Evolutionary conservation across 2,797 vertebrate genomes (phyloP).

Genomic region (Enteromius trimaculatus): DNA sequence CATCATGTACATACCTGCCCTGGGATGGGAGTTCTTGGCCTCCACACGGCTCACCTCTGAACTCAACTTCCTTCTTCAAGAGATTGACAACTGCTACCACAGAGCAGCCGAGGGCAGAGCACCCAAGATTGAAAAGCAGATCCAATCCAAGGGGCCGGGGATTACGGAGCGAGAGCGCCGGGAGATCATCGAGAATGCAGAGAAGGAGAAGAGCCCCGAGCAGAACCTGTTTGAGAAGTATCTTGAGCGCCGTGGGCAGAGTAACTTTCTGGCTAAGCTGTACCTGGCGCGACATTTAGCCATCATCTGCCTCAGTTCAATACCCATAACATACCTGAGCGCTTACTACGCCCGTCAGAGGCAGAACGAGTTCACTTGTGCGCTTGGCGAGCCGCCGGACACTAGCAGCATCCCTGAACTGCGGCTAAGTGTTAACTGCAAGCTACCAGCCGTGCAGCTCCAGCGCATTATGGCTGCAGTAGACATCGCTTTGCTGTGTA

Average conservation of each 20-base stretch:
- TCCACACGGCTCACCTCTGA: conserved; percentile 98
- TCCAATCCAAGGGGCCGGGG: conserved; percentile 97
- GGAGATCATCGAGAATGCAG: conserved; percentile 98
- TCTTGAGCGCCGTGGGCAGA: conserved; percentile 93
- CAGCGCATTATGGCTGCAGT: conserved; percentile 96
- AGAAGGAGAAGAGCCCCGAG: conserved; percentile 98
- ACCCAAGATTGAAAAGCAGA: conserved; percentile 99
- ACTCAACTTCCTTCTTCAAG: conserved; percentile 99
- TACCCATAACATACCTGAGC: conserved; percentile 96
- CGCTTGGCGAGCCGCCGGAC: conserved; percentile 88
- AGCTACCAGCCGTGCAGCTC: conserved; percentile 95
- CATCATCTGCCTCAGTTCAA: conserved; percentile 95
- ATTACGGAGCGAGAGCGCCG: conserved; percentile 93
- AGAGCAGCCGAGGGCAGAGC: conserved; percentile 95
- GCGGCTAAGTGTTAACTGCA: conserved; percentile 92
- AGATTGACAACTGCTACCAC: conserved; percentile 99
- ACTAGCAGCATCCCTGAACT: conserved; percentile 84
- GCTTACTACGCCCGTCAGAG: conserved; percentile 94
- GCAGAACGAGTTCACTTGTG: conserved; percentile 97
- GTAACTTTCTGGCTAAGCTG: conserved; percentile 96
- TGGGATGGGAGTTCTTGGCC: conserved; percentile 97
- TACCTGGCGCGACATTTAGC: conserved; percentile 93
- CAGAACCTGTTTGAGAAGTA: conserved; percentile 99
- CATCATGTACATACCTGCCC: conserved; percentile 96
- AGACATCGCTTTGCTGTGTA: conserved; percentile 91